phyloP scores from a whole-genome alignment of 2,888 invertebrate species.

The Apamea sordens region DNA sequence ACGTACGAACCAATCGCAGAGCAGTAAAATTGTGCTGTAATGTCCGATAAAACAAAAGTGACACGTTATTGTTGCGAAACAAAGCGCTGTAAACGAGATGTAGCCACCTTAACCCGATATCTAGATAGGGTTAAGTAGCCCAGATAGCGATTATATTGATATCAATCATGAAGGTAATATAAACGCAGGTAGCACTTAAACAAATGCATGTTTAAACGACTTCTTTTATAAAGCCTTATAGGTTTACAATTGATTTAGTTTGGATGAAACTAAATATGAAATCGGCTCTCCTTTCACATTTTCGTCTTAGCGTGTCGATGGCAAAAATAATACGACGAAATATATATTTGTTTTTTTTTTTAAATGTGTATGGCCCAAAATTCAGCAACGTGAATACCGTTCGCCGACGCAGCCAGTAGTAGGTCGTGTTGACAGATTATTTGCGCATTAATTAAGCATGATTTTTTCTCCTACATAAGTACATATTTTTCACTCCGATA shows the following conservation, averaged over 20 bases:
- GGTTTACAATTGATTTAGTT: conserved; percentile 17
- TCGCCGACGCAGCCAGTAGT: not conserved
- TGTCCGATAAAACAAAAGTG: conserved; percentile 63
- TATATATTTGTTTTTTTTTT: not conserved
- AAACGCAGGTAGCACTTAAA: conserved; percentile 50
- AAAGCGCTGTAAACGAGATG: conserved; percentile 61
- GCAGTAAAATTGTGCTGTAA: conserved; percentile 58
- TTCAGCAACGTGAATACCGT: not conserved
- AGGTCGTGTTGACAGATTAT: too few species aligned
- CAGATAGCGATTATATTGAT: conserved; percentile 57
- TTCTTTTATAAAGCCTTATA: conserved; percentile 27
- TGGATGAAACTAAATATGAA: not conserved
- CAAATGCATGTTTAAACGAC: conserved; percentile 44
- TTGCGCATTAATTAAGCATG: not conserved
- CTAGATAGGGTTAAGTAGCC: conserved; percentile 60
- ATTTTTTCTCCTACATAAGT: not conserved
- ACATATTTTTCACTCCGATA: not conserved
- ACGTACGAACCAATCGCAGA: conserved; percentile 69
- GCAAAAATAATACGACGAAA: not conserved
- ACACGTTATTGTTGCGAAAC: conserved; percentile 65
- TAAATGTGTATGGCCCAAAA: not conserved
- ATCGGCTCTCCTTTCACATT: not conserved
- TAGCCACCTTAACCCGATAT: conserved; percentile 56
- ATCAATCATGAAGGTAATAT: conserved; percentile 54
- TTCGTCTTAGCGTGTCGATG: not conserved